A percentile compares a stretch with the other conserved stretches of the same genome.
These are phyloP conservation scores for Orthonychiurus folsomi DNA, from an alignment of 2,888 invertebrate species.

Conservation along the genomic window DNA sequence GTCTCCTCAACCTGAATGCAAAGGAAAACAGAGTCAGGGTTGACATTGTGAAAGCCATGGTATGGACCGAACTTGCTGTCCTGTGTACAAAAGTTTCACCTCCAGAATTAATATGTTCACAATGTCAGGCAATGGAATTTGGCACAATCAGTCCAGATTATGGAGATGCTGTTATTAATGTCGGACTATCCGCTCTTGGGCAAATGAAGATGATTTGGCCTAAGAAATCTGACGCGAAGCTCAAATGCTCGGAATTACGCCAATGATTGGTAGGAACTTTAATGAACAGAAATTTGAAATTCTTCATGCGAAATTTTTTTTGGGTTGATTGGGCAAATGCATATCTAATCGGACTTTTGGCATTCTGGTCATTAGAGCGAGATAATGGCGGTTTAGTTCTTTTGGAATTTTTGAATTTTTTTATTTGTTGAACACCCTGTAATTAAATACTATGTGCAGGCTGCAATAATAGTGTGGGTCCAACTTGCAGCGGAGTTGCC, in stretches of 20 bases:
- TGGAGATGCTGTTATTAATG: constrained; percentile 23
- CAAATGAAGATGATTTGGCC: constrained; percentile 29
- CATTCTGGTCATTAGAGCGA: constrained; percentile 33
- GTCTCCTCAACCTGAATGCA: constrained; percentile 20
- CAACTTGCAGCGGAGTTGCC: not conserved
- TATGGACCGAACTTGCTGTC: no score
- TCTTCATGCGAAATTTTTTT: constrained; percentile 19
- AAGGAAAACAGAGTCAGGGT: constrained; percentile 22
- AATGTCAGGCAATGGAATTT: constrained; percentile 30
- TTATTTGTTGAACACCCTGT: no score
- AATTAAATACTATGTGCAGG: no score
- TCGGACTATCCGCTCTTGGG: constrained; percentile 16
- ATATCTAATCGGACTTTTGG: constrained; percentile 30
- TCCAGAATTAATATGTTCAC: no score
- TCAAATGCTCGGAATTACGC: constrained; percentile 36
- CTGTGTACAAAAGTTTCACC: no score
- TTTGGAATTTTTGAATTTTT: no score
- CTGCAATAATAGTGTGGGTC: not conserved
- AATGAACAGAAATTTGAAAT: constrained; percentile 25
- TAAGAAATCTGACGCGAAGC: constrained; percentile 21
- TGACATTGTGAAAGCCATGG: constrained; percentile 29
- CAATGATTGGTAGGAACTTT: constrained; percentile 35
- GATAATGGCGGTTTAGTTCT: constrained; percentile 19
- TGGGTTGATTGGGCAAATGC: constrained; percentile 34
- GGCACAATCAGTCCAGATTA: constrained; percentile 18